These are phyloP conservation scores for Pentalonia nigronervosa DNA, from an alignment of 1,140 invertebrate genomes.

Conservation along the genomic window DNA sequence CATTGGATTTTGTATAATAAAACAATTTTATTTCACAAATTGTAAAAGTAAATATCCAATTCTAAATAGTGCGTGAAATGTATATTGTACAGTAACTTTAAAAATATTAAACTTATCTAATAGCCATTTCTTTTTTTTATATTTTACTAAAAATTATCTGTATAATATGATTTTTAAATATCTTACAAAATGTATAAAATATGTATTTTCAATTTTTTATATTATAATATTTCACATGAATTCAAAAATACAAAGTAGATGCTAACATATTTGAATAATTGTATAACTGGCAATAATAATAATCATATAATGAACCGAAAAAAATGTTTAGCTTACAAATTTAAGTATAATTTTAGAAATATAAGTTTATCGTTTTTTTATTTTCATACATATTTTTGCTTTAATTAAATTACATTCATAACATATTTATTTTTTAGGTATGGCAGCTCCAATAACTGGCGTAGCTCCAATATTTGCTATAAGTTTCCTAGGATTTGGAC, in stretches of 20 bases:
- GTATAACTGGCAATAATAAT: too few species aligned
- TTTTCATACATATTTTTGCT: neutral
- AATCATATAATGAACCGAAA: too few species aligned
- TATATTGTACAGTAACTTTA: too few species aligned
- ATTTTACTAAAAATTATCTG: too few species aligned
- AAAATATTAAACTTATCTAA: too few species aligned
- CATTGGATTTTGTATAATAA: too few species aligned
- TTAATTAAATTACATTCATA: neutral
- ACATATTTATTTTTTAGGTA: slow-evolving; percentile 65
- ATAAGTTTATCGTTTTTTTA: neutral
- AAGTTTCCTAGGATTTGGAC: slow-evolving; percentile 94
- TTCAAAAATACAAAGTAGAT: too few species aligned
- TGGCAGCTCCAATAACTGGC: slow-evolving; percentile 75
- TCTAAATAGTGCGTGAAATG: too few species aligned
- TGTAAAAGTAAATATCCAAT: too few species aligned
- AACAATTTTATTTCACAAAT: too few species aligned
- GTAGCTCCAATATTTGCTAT: slow-evolving; percentile 92
- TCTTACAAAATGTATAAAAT: neutral
- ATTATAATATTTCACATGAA: neutral
- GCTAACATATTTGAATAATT: too few species aligned
- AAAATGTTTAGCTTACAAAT: neutral
- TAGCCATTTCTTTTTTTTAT: too few species aligned
- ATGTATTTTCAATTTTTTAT: neutral
- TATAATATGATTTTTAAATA: neutral
- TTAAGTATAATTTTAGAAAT: neutral